These are phyloP conservation scores for Coreoperca whiteheadi DNA, from an alignment of 2,113 vertebrate species.

Conservation along the genomic window DNA sequence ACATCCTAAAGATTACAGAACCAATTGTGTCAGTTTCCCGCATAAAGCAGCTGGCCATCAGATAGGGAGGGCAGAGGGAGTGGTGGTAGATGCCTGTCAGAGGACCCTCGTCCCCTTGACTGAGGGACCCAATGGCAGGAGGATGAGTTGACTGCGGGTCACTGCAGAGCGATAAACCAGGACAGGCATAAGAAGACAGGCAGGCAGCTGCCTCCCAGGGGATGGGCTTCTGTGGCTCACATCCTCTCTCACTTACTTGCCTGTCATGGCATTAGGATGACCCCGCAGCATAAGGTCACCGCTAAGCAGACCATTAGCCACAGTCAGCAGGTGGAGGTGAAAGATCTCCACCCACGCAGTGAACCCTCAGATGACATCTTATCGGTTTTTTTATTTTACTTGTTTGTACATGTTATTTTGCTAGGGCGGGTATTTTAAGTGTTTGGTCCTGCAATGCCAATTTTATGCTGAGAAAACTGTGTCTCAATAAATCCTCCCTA, in stretches of 20 bases:
- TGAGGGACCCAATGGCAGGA: slow-evolving; percentile 32
- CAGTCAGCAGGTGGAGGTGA: slow-evolving; percentile 67
- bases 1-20: slow-evolving; percentile 33
- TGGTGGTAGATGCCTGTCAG: slow-evolving; percentile 40
- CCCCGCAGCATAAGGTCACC: slow-evolving; percentile 61
- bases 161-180: slow-evolving; percentile 64
- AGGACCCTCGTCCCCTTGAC: slow-evolving; percentile 34
- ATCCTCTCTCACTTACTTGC: slow-evolving; percentile 60
- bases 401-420: slow-evolving; percentile 29
- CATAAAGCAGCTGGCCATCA: slow-evolving; percentile 56
- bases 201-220: slow-evolving; percentile 58
- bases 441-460: slow-evolving; percentile 22
- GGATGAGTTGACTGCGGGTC: slow-evolving; percentile 55
- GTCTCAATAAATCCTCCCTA: neutral
- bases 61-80: slow-evolving; percentile 34
- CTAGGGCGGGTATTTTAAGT: slow-evolving; percentile 18
- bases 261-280: slow-evolving; percentile 54
- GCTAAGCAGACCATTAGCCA: slow-evolving; percentile 75
- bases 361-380: slow-evolving; percentile 49
- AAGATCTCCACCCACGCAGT: slow-evolving; percentile 61
- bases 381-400: slow-evolving; percentile 40
- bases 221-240: slow-evolving; percentile 44
- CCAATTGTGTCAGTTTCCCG: slow-evolving; percentile 30
- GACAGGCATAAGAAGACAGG: slow-evolving; percentile 56
- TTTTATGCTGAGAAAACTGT: slow-evolving; percentile 28